Conservation (phyloP, 2,113 vertebrate species). For the Hippoglossus stenolepis region DNA sequence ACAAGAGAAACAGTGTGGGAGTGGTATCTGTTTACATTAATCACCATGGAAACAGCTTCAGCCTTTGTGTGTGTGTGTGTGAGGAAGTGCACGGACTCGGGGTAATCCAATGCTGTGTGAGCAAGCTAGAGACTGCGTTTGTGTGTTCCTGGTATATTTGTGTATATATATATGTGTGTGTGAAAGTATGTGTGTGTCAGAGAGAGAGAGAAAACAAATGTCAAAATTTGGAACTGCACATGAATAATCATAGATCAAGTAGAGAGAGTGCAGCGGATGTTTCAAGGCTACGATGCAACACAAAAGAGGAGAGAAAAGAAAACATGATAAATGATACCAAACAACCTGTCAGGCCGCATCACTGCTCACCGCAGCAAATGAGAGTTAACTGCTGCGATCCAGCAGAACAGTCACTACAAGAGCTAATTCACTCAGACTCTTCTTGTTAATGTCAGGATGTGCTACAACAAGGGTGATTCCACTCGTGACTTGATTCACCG, state of each 20-base stretch:
- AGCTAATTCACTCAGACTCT: background rate
- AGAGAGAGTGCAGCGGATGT: background rate
- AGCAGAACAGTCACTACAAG: background rate
- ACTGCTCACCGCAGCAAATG: background rate
- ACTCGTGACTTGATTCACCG: too few relatives aligned
- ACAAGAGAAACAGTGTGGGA: background rate
- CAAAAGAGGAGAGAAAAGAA: background rate
- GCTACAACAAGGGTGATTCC: background rate
- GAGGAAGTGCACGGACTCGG: background rate
- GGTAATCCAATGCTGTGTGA: background rate
- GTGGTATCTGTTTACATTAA: constrained; percentile 56
- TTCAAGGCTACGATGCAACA: background rate
- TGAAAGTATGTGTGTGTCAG: background rate
- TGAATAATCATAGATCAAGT: background rate
- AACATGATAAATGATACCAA: constrained; percentile 3
- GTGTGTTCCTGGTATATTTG: background rate
- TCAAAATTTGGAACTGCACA: background rate
- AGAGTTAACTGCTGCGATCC: background rate
- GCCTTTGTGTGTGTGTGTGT: background rate
- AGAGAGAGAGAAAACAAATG: too few relatives aligned
- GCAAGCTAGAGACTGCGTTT: background rate
- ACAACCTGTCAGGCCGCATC: background rate
- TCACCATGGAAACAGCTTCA: constrained; percentile 47
- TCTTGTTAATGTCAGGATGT: background rate
- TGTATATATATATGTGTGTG: background rate